Evolutionary conservation across 1,140 invertebrate genomes (phyloP).

Genomic region (Conopomorpha cramerella): DNA sequence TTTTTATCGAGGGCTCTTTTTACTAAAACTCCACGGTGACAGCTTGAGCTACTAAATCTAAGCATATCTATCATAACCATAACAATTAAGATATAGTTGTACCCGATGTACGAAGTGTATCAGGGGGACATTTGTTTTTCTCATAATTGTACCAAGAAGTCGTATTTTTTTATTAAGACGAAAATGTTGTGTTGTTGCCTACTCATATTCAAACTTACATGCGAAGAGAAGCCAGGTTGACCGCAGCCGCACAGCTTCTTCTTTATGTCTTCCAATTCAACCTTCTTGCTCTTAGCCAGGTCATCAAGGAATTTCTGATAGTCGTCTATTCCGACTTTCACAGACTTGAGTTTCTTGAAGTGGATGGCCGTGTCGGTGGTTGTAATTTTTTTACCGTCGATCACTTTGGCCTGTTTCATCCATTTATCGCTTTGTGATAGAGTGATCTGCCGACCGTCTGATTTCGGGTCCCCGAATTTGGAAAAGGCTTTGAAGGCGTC

Average conservation of each 20-base stretch:
- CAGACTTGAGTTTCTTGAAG: slow-evolving; percentile 85
- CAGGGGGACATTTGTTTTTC: too few relatives aligned
- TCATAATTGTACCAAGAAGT: too few relatives aligned
- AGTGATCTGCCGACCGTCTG: slow-evolving; percentile 84
- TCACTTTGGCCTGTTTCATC: slow-evolving; percentile 92
- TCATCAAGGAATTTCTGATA: slow-evolving; percentile 84
- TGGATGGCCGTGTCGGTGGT: slow-evolving; percentile 88
- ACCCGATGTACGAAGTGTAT: too few relatives aligned
- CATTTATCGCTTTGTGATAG: slow-evolving; percentile 91
- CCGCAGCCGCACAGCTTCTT: slow-evolving; percentile 78
- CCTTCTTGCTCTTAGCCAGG: slow-evolving; percentile 78
- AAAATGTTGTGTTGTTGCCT: too few relatives aligned
- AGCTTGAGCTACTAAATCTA: too few relatives aligned
- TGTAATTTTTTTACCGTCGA: slow-evolving; percentile 86
- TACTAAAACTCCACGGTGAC: too few relatives aligned
- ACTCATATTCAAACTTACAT: slow-evolving; percentile 44
- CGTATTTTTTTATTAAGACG: too few relatives aligned
- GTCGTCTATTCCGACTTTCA: slow-evolving; percentile 72
- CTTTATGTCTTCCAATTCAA: slow-evolving; percentile 75
- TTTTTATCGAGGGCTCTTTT: too few relatives aligned
- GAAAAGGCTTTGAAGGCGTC: slow-evolving; percentile 73
- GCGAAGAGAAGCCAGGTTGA: slow-evolving; percentile 65
- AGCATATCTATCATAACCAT: too few relatives aligned
- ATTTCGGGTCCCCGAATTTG: slow-evolving; percentile 87
- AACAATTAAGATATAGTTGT: too few relatives aligned